These are phyloP conservation scores for Zootoca vivipara DNA, from an alignment of 2,113 vertebrate species.

Conservation along the genomic window DNA sequence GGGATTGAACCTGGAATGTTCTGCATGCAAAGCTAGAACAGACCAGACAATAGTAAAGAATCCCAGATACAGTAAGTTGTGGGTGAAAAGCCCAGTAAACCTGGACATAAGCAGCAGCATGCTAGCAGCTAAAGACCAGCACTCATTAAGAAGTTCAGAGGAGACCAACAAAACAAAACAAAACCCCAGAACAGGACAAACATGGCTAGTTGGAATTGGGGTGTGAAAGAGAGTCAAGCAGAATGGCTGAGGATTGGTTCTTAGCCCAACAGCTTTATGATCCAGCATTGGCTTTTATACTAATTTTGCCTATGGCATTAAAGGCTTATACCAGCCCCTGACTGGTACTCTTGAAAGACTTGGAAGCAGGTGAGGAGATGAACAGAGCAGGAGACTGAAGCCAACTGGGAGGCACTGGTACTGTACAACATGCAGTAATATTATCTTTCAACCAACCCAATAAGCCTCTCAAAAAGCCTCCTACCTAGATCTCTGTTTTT, in stretches of 20 bases:
- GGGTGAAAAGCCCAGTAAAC: neutral
- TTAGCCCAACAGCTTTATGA: neutral
- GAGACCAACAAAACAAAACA: no score
- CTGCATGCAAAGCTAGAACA: neutral
- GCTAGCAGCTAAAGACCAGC: neutral
- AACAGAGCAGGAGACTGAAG: neutral
- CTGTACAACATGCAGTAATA: neutral
- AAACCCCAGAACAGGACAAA: neutral
- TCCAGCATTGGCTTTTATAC: neutral
- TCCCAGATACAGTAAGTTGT: neutral
- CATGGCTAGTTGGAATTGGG: neutral
- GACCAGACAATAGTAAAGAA: no score
- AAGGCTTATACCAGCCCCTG: neutral
- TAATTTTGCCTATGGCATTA: neutral
- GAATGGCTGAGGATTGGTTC: neutral
- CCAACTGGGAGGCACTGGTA: neutral
- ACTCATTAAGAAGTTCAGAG: no score
- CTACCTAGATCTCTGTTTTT: neutral
- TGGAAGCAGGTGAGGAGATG: neutral
- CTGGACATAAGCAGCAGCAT: neutral
- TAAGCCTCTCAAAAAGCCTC: neutral
- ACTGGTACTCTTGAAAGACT: no score
- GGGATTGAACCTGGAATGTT: no score
- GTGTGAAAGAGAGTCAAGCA: neutral
- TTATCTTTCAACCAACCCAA: neutral